Conservation (phyloP, 2,888 invertebrate species). For the Empis livida region DNA sequence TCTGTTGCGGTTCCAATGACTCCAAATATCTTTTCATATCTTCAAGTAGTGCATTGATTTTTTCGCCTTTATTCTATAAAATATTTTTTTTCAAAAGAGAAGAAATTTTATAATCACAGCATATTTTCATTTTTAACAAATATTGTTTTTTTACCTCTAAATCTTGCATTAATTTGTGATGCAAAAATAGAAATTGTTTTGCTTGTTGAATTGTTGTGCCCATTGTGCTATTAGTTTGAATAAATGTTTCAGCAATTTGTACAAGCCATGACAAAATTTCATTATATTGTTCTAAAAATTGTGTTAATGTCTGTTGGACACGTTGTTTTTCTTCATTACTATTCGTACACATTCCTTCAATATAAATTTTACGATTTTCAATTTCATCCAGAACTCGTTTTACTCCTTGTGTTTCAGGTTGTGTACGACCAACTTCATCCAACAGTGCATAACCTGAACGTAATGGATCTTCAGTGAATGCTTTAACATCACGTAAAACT, state of each 20-base stretch:
- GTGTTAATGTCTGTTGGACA: conserved; percentile 52
- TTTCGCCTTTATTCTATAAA: conserved; percentile 48
- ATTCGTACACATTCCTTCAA: conserved; percentile 49
- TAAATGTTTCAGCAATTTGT: conserved; percentile 56
- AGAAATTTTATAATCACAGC: too few species aligned
- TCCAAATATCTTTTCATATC: conserved; percentile 49
- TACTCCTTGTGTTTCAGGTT: conserved; percentile 53
- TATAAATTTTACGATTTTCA: conserved; percentile 55
- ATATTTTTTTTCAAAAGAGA: neutral
- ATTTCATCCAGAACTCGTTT: conserved; percentile 54
- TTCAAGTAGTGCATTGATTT: conserved; percentile 50
- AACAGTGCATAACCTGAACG: conserved; percentile 60
- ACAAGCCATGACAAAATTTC: conserved; percentile 61
- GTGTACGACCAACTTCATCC: conserved; percentile 49
- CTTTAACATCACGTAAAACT: conserved; percentile 50
- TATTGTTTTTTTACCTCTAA: conserved; percentile 40
- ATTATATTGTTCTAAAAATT: conserved; percentile 55
- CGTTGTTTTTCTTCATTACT: conserved; percentile 56
- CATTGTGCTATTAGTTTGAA: conserved; percentile 60
- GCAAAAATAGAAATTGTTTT: conserved; percentile 58
- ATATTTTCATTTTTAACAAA: too few species aligned
- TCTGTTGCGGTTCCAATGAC: conserved; percentile 50
- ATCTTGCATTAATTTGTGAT: conserved; percentile 59
- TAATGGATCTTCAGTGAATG: conserved; percentile 51
- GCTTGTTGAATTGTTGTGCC: conserved; percentile 53